These are phyloP conservation scores for Scaptomyza flava DNA, from an alignment of 2,888 invertebrate species.

Conservation along the genomic window DNA sequence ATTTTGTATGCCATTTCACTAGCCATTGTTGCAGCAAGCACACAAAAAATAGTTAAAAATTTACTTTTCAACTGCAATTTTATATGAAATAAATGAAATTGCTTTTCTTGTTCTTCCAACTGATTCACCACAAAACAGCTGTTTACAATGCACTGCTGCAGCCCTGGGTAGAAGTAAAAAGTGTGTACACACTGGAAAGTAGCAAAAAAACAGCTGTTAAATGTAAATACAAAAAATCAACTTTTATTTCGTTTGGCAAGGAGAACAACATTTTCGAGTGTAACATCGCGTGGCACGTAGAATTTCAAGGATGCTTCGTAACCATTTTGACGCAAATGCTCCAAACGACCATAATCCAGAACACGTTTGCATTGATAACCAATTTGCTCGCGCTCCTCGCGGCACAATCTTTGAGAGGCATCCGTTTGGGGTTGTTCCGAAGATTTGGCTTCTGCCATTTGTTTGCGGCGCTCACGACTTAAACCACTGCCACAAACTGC, in stretches of 20 bases:
- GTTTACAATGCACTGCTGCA: constrained; percentile 28
- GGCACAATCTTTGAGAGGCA: constrained; percentile 57
- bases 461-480: constrained; percentile 85
- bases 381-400: constrained; percentile 86
- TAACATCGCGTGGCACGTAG: constrained; percentile 88
- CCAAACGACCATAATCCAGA: constrained; percentile 90
- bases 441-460: constrained; percentile 59
- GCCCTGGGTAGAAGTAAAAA: constrained; percentile 36
- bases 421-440: constrained; percentile 23
- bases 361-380: constrained; percentile 91
- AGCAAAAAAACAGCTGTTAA: constrained; percentile 35
- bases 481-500: constrained; percentile 92
- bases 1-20: constrained; percentile 86
- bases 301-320: constrained; percentile 87
- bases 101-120: constrained; percentile 38
- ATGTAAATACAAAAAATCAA: background rate
- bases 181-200: constrained; percentile 49
- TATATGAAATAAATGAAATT: constrained; percentile 28
- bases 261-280: constrained; percentile 92
- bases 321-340: constrained; percentile 86
- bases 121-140: constrained; percentile 60
- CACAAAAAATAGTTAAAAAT: constrained; percentile 18
- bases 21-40: constrained; percentile 46
- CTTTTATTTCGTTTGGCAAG: constrained; percentile 84
- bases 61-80: constrained; percentile 25